phyloP scores from a whole-genome alignment of 2,888 invertebrate genomes.

The Drepana falcataria region DNA sequence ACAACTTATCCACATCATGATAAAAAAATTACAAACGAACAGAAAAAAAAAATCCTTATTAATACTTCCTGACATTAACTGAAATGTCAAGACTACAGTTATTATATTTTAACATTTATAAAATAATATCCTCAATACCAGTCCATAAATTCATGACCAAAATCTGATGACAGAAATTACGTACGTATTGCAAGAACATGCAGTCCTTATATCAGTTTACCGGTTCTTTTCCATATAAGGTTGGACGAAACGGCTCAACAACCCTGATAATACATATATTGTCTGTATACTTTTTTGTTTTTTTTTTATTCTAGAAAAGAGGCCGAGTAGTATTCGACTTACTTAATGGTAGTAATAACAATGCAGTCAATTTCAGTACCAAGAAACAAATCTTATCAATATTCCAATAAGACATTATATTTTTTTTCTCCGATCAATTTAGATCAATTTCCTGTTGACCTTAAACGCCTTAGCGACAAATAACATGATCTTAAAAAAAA shows the following conservation, averaged over 20 bases:
- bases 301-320: too few species aligned
- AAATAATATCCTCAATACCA: too few species aligned
- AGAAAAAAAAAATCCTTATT: too few species aligned
- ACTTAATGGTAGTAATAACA: too few species aligned
- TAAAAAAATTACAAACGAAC: too few species aligned
- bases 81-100: too few species aligned
- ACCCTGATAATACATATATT: not conserved
- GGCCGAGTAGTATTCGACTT: too few species aligned
- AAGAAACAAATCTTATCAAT: not conserved
- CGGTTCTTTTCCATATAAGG: not conserved
- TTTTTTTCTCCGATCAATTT: not conserved
- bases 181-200: not conserved
- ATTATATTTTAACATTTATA: too few species aligned
- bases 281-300: too few species aligned
- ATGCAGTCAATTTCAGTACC: not conserved
- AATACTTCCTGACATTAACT: too few species aligned
- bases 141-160: not conserved
- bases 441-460: conserved; percentile 3
- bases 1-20: too few species aligned
- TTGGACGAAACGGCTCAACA: not conserved
- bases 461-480: not conserved
- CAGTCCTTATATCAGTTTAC: too few species aligned
- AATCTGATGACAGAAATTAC: not conserved
- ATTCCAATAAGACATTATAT: not conserved
- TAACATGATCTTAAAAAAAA: not conserved